Evolutionary conservation across 2,113 vertebrate species (phyloP).

Genomic region (Anhinga rufa): DNA sequence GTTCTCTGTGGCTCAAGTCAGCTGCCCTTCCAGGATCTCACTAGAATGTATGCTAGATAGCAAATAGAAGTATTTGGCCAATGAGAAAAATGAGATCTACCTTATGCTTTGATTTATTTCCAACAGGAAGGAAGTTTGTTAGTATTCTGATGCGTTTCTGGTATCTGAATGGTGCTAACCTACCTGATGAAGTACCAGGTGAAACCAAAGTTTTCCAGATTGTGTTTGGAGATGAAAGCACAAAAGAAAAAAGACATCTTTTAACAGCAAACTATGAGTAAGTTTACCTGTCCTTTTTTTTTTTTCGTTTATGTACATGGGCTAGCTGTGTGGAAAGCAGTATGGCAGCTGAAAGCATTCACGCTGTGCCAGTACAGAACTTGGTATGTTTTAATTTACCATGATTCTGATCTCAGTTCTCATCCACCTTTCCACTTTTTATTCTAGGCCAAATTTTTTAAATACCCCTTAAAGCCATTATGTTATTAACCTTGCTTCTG

Average conservation of each 20-base stretch:
- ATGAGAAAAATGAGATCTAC: not conserved
- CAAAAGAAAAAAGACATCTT: slow-evolving; percentile 79
- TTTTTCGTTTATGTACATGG: not conserved
- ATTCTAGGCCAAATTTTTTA: not conserved
- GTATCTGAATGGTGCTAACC: slow-evolving; percentile 85
- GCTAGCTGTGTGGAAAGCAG: not conserved
- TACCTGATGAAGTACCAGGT: slow-evolving; percentile 78
- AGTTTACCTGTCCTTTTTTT: slow-evolving; percentile 51
- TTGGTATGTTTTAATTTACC: not conserved
- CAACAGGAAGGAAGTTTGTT: slow-evolving; percentile 90
- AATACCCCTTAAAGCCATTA: not conserved
- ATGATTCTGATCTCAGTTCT: not conserved
- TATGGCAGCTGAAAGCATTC: not conserved
- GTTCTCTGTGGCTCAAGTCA: not conserved
- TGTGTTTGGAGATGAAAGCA: slow-evolving; percentile 70
- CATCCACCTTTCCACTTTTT: not conserved
- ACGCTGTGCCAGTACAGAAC: not conserved
- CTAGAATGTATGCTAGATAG: not conserved
- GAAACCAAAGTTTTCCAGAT: slow-evolving; percentile 81
- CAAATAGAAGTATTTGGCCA: not conserved
- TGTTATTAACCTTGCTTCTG: not conserved
- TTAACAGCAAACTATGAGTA: slow-evolving; percentile 92
- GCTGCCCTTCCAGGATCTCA: not conserved
- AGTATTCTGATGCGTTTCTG: slow-evolving; percentile 95
- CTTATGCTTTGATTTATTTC: slow-evolving; percentile 35